phyloP scores from a whole-genome alignment of 1,140 invertebrate species.

The Lanistes nyassanus region DNA sequence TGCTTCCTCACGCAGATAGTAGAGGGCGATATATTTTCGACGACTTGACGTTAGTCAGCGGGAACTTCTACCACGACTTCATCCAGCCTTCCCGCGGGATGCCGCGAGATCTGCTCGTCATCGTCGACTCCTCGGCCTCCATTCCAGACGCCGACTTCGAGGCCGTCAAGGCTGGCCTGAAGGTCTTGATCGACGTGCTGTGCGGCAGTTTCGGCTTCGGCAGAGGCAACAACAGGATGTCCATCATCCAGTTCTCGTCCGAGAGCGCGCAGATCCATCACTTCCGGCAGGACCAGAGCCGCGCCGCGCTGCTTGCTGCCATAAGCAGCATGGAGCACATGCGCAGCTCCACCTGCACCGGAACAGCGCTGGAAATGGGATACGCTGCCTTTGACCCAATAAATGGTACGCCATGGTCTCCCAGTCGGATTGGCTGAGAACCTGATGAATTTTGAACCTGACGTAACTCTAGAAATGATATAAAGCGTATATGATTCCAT shows the following conservation, averaged over 20 bases:
- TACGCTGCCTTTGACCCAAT: not conserved
- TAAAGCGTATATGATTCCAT: not conserved
- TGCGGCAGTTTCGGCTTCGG: not conserved
- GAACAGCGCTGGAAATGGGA: not conserved
- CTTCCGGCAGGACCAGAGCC: not conserved
- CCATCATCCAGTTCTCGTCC: conserved; percentile 14
- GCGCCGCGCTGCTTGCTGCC: not conserved
- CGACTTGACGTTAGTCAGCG: not conserved
- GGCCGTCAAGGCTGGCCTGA: not conserved
- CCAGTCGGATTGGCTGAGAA: too few species aligned
- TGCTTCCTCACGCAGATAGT: not conserved
- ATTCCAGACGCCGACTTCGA: conserved; percentile 6
- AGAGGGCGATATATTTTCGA: not conserved
- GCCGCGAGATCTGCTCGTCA: not conserved
- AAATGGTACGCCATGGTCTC: too few species aligned
- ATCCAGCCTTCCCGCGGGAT: not conserved
- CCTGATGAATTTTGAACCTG: too few species aligned
- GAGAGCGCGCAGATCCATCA: not conserved
- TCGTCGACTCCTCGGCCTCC: not conserved
- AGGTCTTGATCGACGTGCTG: not conserved
- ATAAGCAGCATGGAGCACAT: not conserved
- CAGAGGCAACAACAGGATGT: conserved; percentile 10
- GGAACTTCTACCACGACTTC: conserved; percentile 16
- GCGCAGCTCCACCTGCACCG: conserved; percentile 8
- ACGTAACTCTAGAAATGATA: not conserved